phyloP scores from a whole-genome alignment of 2,797 vertebrate species.

The Helostoma temminkii region DNA sequence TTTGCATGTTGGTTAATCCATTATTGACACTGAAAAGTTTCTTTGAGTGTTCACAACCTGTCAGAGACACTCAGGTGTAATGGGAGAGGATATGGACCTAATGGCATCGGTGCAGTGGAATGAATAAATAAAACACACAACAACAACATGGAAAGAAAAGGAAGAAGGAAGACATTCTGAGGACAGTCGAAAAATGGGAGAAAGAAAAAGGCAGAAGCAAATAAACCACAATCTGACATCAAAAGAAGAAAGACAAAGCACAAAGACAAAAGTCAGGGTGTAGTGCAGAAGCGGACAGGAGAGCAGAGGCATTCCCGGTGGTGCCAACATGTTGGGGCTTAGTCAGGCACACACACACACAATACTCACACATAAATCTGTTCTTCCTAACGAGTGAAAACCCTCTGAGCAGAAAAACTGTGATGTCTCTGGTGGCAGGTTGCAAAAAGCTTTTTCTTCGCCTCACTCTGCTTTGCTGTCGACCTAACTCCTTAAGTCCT shows the following conservation, averaged over 20 bases:
- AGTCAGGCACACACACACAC: conserved; percentile 28
- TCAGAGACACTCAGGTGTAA: conserved; percentile 60
- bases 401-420: conserved; percentile 79
- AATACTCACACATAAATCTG: conserved; percentile 47
- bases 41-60: conserved; percentile 59
- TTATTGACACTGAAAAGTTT: conserved; percentile 73
- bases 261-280: conserved; percentile 32
- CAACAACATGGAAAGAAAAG: not conserved
- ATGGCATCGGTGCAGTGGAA: conserved; percentile 48
- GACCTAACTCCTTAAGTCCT: conserved; percentile 36
- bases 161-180: no score
- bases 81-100: conserved; percentile 68
- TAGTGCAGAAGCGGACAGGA: conserved; percentile 33
- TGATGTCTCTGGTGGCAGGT: conserved; percentile 81
- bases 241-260: conserved; percentile 23
- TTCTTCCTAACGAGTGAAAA: conserved; percentile 61
- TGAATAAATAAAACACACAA: conserved; percentile 13
- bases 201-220: not conserved
- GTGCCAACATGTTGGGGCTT: conserved; percentile 54
- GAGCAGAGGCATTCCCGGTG: conserved; percentile 37
- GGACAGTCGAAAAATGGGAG: not conserved
- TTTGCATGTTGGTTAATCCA: conserved; percentile 71
- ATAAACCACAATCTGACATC: not conserved
- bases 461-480: conserved; percentile 23
- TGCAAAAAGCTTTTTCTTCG: conserved; percentile 83